Conservation (phyloP, 2,797 vertebrate genomes). For the Lithobates sylvaticus region DNA sequence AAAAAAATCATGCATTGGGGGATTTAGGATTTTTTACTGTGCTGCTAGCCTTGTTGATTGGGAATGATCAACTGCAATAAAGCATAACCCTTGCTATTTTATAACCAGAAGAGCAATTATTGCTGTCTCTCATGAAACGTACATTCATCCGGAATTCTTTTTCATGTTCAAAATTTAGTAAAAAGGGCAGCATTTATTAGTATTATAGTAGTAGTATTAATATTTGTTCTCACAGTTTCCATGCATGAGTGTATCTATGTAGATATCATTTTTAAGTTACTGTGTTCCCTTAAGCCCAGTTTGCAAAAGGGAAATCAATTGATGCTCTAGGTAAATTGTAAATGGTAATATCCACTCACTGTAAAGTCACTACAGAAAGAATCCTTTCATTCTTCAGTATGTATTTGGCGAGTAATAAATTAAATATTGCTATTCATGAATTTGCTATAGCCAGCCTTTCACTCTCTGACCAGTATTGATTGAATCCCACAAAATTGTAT, state of each 20-base stretch:
- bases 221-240: too few relatives aligned
- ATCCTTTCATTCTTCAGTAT: constrained; percentile 35
- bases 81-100: too few relatives aligned
- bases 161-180: too few relatives aligned
- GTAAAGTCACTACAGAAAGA: constrained; percentile 30
- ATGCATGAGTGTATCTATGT: neutral
- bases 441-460: constrained; percentile 36
- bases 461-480: constrained; percentile 44
- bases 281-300: constrained; percentile 13
- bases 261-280: constrained; percentile 37
- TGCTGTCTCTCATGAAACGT: too few relatives aligned
- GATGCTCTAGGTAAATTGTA: constrained; percentile 34
- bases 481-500: constrained; percentile 38
- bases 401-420: constrained; percentile 19
- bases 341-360: constrained; percentile 41
- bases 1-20: too few relatives aligned
- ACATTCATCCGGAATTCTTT: too few relatives aligned
- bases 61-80: too few relatives aligned
- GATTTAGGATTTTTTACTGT: too few relatives aligned
- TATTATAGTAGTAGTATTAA: too few relatives aligned
- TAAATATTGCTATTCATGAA: constrained; percentile 55
- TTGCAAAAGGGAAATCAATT: constrained; percentile 47
- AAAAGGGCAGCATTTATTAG: too few relatives aligned
- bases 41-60: too few relatives aligned
- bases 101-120: too few relatives aligned